Evolutionary conservation across 1,140 invertebrate genomes (phyloP), one percentile per base, ranked within the genome.

Genomic region (Procambarus clarkii): DNA sequence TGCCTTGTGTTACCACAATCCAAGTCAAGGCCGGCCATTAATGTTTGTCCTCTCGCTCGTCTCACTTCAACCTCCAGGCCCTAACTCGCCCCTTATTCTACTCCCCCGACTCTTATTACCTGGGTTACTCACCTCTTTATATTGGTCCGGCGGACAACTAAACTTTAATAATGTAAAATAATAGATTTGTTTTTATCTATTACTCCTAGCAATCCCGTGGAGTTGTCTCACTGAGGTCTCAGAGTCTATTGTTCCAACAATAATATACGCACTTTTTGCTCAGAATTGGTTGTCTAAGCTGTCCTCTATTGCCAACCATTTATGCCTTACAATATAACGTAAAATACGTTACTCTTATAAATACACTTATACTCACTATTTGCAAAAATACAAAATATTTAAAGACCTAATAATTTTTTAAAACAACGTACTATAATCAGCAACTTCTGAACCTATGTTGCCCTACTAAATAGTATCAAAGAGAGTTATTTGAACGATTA

Each of bases 151-250:
- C 24, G 48, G 9, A 48, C n/a, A 81, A 81, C 54, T 81, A 81
- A 81, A 81, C 79, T 54, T 81, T 48, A 81, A 48, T 81, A 81
- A 81, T 81, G 79, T 50, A 81, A 81, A 81, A 50, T 81, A 81
- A 64, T 64, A 81, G 79, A 81, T 81, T 81, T 81, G 79, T 81
- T 81, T 81, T 81, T 81, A 44, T 81, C 79, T 81, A 81, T 81
- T 45, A 81, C 46, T 54, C 48, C 79, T 54, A 48, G 21, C 46
- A 54, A 54, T 58, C 48, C 48, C 54, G 79, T 81, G 79, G 79
- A 81, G 79, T 81, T 80, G 78, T 81, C 79, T 81, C 79, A 81
- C 79, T 81, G 18, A 81, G 79, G n/a, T 81, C 44, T 58, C 21
- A 18, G 79, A 81, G n/a, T 81, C 79, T 81, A 81, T 81, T 81